phyloP scores from a whole-genome alignment of 1,140 invertebrate species.

The Chelonus insularis region DNA sequence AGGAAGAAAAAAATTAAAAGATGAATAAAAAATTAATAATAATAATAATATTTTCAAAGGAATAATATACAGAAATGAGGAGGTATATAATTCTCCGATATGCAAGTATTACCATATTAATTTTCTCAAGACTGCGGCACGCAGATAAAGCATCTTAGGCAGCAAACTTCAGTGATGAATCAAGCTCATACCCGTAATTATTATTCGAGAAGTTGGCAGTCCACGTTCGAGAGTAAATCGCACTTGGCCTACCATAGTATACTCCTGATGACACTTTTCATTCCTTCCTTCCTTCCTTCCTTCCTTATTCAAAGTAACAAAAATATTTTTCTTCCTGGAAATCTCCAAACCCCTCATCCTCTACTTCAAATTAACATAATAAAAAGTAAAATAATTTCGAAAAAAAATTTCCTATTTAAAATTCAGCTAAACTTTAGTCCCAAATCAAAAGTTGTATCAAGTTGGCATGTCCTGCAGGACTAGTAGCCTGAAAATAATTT shows the following conservation, averaged over 20 bases:
- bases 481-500: slow-evolving; percentile 9
- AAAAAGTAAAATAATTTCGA: not conserved
- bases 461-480: not conserved
- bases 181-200: slow-evolving; percentile 57
- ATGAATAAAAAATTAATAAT: too few species aligned
- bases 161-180: slow-evolving; percentile 60
- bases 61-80: not conserved
- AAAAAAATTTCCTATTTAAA: not conserved
- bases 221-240: slow-evolving; percentile 6
- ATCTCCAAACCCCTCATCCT: not conserved
- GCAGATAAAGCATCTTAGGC: slow-evolving; percentile 61
- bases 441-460: not conserved
- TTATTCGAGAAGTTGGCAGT: slow-evolving; percentile 55
- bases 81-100: not conserved
- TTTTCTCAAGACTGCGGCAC: slow-evolving; percentile 56
- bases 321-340: slow-evolving; percentile 55
- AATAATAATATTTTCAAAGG: not conserved
- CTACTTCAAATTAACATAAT: too few species aligned
- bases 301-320: slow-evolving; percentile 38
- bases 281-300: not conserved
- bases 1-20: too few species aligned
- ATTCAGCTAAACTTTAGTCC: too few species aligned
- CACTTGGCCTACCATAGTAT: slow-evolving; percentile 14
- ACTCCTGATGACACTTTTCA: slow-evolving; percentile 26
- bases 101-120: slow-evolving; percentile 58